Conservation (phyloP, 37 sponge, comb jelly and placozoan species). For the Crambe crambe region DNA sequence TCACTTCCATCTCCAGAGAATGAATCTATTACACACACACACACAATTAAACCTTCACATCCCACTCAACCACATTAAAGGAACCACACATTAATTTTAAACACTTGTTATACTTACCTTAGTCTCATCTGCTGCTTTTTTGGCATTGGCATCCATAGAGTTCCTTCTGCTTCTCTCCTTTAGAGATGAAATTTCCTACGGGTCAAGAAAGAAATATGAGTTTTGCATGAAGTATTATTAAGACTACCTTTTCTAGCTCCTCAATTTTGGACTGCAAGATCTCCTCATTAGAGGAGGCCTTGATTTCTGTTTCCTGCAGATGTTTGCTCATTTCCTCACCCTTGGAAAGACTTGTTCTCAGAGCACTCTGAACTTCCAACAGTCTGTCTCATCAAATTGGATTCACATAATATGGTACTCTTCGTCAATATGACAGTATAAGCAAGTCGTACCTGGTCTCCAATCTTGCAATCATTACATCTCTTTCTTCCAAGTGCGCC, state of each 20-base stretch:
- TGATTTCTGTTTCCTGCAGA: neutral
- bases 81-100: neutral
- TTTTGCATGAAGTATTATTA: no score
- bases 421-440: no score
- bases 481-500: neutral
- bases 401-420: no score
- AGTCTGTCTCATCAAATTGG: neutral
- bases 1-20: neutral
- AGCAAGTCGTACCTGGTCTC: constrained; percentile 5
- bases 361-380: neutral
- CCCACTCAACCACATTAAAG: neutral
- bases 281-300: neutral
- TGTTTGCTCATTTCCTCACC: neutral
- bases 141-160: neutral
- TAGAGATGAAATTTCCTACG: neutral
- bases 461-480: neutral
- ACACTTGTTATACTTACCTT: neutral
- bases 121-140: neutral
- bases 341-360: neutral
- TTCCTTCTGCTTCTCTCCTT: neutral
- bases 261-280: neutral
- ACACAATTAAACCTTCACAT: neutral
- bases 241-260: neutral
- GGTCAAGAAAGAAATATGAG: no score
- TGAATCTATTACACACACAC: neutral